phyloP scores from a whole-genome alignment of 2,888 invertebrate genomes.

The Papilio demoleus region DNA sequence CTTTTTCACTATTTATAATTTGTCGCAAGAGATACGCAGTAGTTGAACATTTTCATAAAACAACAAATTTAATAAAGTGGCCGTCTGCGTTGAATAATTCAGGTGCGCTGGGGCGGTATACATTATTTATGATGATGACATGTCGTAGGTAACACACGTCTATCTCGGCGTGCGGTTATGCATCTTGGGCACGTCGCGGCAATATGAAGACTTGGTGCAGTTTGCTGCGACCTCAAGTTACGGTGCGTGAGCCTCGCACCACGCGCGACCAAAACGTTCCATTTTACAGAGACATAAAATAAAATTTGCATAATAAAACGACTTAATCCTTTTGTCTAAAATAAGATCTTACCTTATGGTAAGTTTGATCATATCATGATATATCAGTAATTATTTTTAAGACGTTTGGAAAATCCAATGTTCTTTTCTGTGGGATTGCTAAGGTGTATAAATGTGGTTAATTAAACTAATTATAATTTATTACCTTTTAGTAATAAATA shows the following conservation, averaged over 20 bases:
- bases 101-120: constrained; percentile 69
- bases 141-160: constrained; percentile 73
- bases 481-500: no score
- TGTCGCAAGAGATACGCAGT: constrained; percentile 55
- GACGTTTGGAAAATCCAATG: background rate
- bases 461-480: no score
- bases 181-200: constrained; percentile 74
- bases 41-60: constrained; percentile 71
- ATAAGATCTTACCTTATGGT: no score
- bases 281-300: background rate
- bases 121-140: constrained; percentile 82
- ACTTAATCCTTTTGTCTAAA: background rate
- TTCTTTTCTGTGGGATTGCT: no score
- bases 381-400: background rate
- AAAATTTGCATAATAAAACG: background rate
- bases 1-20: constrained; percentile 64
- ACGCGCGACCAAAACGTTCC: background rate
- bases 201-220: constrained; percentile 60
- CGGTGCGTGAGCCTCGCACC: constrained; percentile 36
- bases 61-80: constrained; percentile 81
- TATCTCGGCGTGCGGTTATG: constrained; percentile 76
- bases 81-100: constrained; percentile 79
- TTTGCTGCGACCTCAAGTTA: constrained; percentile 46
- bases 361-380: background rate
- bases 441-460: no score